Base-by-base conservation (phyloP, 2,888 invertebrate species). In the Itoplectis maculator region DNA sequence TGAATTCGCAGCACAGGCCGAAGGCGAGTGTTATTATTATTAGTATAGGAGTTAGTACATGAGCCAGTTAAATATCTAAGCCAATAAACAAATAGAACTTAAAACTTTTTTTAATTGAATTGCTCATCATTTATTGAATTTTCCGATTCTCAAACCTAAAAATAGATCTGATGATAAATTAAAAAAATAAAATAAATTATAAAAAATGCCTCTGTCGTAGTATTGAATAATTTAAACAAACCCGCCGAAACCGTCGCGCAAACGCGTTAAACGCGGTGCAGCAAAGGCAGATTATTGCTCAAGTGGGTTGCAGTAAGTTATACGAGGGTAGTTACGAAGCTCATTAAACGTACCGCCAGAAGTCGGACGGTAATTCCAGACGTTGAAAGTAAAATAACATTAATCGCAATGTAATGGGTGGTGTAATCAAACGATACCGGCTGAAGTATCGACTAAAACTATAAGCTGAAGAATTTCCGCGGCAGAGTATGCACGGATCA, bases 301-400 rank as follows among this genome's bases (percentile, higher is more conserved):
- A 15, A 47, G 47, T 15, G 15, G 47, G 47, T 47, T 47, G 47
- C 15, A 47, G 47, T 15, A 47, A 47, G n/a, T 47, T 47, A 47
- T 47, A 47, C 47, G 47, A 47, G 47, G 15, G 47, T 47, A 47
- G 15, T 47, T 47, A 15, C n/a, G 15, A 47, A 47, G 47, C 47
- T n/a, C 47, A n/a, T 47, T 47, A 47, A 47, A 47, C 15, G 47
- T 47, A 47, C 47, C 47, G 8, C 47, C 47, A 47, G 47, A 13
- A 47, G 47, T 47, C 15, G 47, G n/a, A 15, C 15, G 15, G n/a
- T 47, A 47, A 47, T 47, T 47, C 6, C n/a, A 47, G 47, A 47
- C 15, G 47, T 7, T 47, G 47, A 47, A 47, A 47, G 47, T 47
- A 15, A 47, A 47, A 47, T 47, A 47, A 47, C 15, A 47, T 15